Percentiles rank a stretch among this genome's conserved stretches.
phyloP scores from a whole-genome alignment of 2,888 invertebrate species.

The Petrophora chlorosata region DNA sequence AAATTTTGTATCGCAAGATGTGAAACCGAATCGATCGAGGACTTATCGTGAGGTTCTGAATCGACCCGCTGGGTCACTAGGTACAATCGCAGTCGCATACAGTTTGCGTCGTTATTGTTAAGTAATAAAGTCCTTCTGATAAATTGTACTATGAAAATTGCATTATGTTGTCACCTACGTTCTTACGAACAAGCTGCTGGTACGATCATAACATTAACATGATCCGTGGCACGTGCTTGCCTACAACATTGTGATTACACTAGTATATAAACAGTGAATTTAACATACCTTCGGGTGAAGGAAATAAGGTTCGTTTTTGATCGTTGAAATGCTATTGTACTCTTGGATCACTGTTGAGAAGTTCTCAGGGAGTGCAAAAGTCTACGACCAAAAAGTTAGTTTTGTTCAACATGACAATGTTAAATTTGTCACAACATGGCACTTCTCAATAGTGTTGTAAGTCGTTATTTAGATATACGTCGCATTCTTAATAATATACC shows the following conservation, averaged over 20 bases:
- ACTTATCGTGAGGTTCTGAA: no score
- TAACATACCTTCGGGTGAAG: constrained; percentile 37
- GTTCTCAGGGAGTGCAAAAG: background rate
- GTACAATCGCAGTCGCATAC: no score
- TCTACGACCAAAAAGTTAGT: no score
- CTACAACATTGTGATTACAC: constrained; percentile 48
- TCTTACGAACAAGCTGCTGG: constrained; percentile 18
- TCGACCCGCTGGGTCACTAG: no score
- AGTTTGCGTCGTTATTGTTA: constrained; percentile 1
- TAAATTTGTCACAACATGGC: background rate
- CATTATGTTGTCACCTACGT: constrained; percentile 11
- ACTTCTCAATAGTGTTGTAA: no score
- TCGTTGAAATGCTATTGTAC: constrained; percentile 7
- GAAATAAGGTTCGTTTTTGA: constrained; percentile 22
- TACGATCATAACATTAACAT: constrained; percentile 20
- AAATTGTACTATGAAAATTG: constrained; percentile 22
- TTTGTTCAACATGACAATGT: no score
- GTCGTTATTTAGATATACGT: no score
- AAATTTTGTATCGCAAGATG: no score
- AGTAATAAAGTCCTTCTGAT: constrained; percentile 3
- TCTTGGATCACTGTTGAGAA: background rate
- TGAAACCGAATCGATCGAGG: no score
- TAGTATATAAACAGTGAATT: constrained; percentile 43
- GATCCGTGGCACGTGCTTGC: constrained; percentile 37
- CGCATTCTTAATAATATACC: no score